Base-by-base conservation (phyloP, 2,888 invertebrate species). In the Tipula unca region DNA sequence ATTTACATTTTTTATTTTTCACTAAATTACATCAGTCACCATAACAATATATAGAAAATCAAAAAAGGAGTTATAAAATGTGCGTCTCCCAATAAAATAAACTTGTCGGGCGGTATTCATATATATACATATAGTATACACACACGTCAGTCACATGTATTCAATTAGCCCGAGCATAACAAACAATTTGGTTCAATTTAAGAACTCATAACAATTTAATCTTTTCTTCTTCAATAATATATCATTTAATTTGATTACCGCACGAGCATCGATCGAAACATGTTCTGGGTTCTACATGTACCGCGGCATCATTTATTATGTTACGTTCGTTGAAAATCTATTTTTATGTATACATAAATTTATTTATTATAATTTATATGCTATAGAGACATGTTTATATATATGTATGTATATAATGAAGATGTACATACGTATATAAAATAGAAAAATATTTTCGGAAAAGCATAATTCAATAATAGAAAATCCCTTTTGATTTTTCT, bases 181-280 rank as follows among this genome's bases (percentile, higher is more conserved):
- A 69, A 69, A 69, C 69, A 69, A 69, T 69, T 69, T 69, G 69
- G 69, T 69, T 69, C 25, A 69, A 69, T 69, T 69, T 69, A 69
- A 2, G 69, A 25, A 69, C 25, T 69, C 69, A 10, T 69, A 69
- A 69, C 69, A 69, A 10, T 69, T 69, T 69, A 69, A 69, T 69
- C 69, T 69, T 69, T 17, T 10, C 69, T 20, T 69, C 69, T 69
- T 69, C 69, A 17, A 48, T 13, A 35, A 42, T 54, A 17, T 25
- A 69, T 69, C 20, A 25, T 69, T 69, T 69, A 69, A 69, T 69
- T 69, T 48, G 48, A 48, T 25, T 69, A 69, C 69, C 69, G 69
- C 25, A 69, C n/a, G 48, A 69, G 69, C 25, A 25, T 8, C 25
- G 69, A 69, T 69, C 69, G 25, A 69, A 69, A 69, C 25, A 69